phyloP scores from a whole-genome alignment of 2,113 vertebrate species.

The Apus apus region DNA sequence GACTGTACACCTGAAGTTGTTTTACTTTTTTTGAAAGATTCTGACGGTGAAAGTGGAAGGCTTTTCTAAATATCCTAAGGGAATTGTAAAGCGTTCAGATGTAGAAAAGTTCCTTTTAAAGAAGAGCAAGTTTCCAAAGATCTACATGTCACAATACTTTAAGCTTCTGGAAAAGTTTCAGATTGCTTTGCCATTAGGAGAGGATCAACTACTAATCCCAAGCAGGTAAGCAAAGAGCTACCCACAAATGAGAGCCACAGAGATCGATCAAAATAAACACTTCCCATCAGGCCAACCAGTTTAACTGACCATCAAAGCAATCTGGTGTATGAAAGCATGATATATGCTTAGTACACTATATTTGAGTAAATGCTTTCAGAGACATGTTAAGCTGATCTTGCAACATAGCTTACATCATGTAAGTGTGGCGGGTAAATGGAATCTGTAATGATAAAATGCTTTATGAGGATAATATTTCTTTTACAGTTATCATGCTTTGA shows the following conservation, averaged over 20 bases:
- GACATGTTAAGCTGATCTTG: background rate
- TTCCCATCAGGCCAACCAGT: background rate
- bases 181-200: slow-evolving; percentile 90
- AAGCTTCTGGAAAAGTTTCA: slow-evolving; percentile 96
- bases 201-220: slow-evolving; percentile 90
- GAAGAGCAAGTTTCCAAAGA: slow-evolving; percentile 87
- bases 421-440: background rate
- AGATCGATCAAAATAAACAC: background rate
- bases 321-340: background rate
- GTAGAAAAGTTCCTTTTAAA: slow-evolving; percentile 88
- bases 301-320: background rate
- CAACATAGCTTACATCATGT: background rate
- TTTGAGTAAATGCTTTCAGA: background rate
- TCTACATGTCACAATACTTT: slow-evolving; percentile 87
- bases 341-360: background rate
- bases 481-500: background rate
- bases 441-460: background rate
- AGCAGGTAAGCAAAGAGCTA: slow-evolving; percentile 82
- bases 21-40: slow-evolving; percentile 72
- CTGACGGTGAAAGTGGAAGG: slow-evolving; percentile 82
- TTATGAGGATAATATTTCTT: background rate
- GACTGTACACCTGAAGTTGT: background rate
- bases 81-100: slow-evolving; percentile 85
- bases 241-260: background rate
- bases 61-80: slow-evolving; percentile 81